A percentile compares a stretch with the other conserved stretches of the same genome.
Conservation (phyloP, 2,888 invertebrate species). For the Neria commutata region DNA sequence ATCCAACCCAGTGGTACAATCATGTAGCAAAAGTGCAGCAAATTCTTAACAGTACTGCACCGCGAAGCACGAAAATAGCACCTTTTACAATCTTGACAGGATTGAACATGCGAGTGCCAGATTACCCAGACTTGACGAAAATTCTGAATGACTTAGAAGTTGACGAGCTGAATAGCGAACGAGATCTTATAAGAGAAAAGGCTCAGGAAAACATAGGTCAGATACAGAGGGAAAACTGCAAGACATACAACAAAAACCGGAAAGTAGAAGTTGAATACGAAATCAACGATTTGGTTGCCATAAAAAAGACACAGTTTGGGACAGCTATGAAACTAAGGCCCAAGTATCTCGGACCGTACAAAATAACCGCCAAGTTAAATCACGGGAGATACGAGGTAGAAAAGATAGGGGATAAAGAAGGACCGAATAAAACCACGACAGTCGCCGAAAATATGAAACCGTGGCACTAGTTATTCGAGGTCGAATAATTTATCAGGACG, state of each 20-base stretch:
- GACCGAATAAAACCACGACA: background rate
- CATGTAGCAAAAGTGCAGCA: constrained; percentile 13
- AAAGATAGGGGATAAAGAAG: constrained; percentile 16
- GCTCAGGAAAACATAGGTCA: constrained; percentile 7
- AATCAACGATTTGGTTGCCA: constrained; percentile 21
- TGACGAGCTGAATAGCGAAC: background rate
- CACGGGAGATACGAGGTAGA: constrained; percentile 24
- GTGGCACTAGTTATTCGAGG: constrained; percentile 1
- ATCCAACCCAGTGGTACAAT: background rate
- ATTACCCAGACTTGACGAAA: background rate
- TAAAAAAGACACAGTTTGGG: constrained; percentile 24
- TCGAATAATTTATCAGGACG: constrained; percentile 6
- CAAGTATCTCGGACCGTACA: constrained; percentile 22
- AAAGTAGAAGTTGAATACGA: constrained; percentile 3
- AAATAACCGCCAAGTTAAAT: background rate
- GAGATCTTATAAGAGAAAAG: background rate
- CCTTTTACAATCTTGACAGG: background rate
- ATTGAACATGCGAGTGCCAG: background rate
- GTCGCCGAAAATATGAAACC: constrained; percentile 4
- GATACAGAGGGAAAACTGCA: constrained; percentile 17
- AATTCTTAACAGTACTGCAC: background rate
- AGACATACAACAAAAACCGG: constrained; percentile 5
- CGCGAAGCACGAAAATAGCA: background rate
- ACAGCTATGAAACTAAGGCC: constrained; percentile 19
- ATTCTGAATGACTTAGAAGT: background rate